Evolutionary conservation across 2,888 invertebrate genomes (phyloP), one percentile per base, ranked within the genome.

Genomic region (Ectobius pallidus): DNA sequence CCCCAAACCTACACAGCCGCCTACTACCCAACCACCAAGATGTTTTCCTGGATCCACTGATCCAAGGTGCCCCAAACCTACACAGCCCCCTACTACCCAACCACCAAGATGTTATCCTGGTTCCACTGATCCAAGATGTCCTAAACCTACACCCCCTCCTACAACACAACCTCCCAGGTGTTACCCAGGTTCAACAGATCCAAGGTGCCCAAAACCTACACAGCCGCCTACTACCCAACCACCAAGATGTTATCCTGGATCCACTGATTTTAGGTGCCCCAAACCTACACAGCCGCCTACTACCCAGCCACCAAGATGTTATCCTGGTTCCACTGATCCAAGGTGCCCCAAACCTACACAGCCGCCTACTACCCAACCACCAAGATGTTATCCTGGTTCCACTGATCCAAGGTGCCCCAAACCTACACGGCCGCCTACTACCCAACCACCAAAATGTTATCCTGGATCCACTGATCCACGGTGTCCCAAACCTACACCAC

Each of bases 141-240:
- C 81, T 0, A 74, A 75, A 34, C 79, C 81, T 2, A 79, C 76
- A 22, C 63, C 42, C n/a, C 39, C 39, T 83, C 78, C 85, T 82
- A 63, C 85, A 82, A 62, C 65, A 1, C 61, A 69, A 0, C 75
- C 75, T 9, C 78, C 77, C 0, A 62, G 63, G 2, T 72, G 70
- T 44, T 72, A 67, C 4, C 63, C 71, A 20, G 73, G 73, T 27
- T 75, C 75, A 16, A 69, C 61, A n/a, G 75, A 75, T 30, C 73
- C 61, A 1, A 32, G 61, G 32, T 61, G 61, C n/a, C 61, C 77
- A 18, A 75, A 75, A 69, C 22, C 55, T 2, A 55, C 55, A 63
- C 81, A 81, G 0, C 77, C 75, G 65, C 77, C 79, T 14, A 52
- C 73, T 4, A 58, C 73, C n/a, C 61, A 72, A 2, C 71, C 72